These are phyloP conservation scores for Notodonta dromedarius DNA, from an alignment of 2,888 invertebrate genomes.

Conservation along the genomic window DNA sequence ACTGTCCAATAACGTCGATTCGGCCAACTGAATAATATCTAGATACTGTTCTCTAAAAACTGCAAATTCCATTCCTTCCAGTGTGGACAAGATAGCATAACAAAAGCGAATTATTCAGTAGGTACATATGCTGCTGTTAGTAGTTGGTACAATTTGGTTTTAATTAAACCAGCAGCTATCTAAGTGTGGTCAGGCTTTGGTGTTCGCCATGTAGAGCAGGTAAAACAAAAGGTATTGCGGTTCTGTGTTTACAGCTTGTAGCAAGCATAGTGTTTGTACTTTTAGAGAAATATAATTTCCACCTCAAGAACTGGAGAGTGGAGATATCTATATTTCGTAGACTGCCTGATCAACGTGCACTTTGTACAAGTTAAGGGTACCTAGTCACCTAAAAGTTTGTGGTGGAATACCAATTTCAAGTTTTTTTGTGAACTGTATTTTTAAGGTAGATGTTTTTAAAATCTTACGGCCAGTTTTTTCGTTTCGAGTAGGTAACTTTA, in stretches of 20 bases:
- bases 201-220: conserved; percentile 11
- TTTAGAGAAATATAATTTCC: neutral
- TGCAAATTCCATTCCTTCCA: conserved; percentile 24
- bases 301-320: neutral
- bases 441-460: too few relatives aligned
- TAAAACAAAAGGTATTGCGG: conserved; percentile 15
- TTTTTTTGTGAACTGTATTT: too few relatives aligned
- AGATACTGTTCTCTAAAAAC: conserved; percentile 17
- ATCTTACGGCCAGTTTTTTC: too few relatives aligned
- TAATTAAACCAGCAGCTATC: conserved; percentile 42
- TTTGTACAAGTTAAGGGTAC: too few relatives aligned
- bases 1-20: too few relatives aligned
- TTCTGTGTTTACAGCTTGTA: neutral
- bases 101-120: conserved; percentile 18
- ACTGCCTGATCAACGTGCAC: too few relatives aligned
- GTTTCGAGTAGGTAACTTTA: too few relatives aligned
- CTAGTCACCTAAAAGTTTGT: too few relatives aligned
- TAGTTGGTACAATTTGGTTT: conserved; percentile 32
- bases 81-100: conserved; percentile 24
- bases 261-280: neutral
- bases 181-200: conserved; percentile 27
- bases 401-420: too few relatives aligned
- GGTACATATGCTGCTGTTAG: conserved; percentile 21
- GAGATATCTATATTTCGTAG: too few relatives aligned
- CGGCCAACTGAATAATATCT: neutral